Evolutionary conservation across 1,140 invertebrate genomes (phyloP).

Genomic region (Drosophila funebris): DNA sequence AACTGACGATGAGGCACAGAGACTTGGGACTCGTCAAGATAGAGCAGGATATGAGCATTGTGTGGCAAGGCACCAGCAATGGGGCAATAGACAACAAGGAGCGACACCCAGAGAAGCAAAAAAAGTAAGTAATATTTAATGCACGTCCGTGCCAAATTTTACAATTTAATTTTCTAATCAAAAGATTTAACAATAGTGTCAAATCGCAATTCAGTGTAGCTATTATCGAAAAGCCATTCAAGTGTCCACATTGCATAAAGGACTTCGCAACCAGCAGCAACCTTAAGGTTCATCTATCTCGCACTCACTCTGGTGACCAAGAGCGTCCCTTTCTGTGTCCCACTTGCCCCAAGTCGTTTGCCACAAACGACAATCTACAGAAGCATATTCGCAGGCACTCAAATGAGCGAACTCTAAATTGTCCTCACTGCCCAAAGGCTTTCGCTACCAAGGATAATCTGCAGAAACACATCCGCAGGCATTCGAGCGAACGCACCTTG

Average conservation of each 20-base stretch:
- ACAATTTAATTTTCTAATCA: background rate
- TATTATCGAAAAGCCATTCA: slow-evolving; percentile 26
- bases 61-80: slow-evolving; percentile 16
- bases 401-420: slow-evolving; percentile 24
- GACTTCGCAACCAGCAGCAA: slow-evolving; percentile 40
- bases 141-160: background rate
- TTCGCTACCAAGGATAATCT: slow-evolving; percentile 45
- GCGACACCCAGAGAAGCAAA: slow-evolving; percentile 8
- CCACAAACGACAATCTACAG: slow-evolving; percentile 38
- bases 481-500: slow-evolving; percentile 31
- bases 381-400: slow-evolving; percentile 41
- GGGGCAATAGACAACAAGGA: slow-evolving; percentile 7
- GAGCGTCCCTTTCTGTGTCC: slow-evolving; percentile 38
- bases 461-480: slow-evolving; percentile 37
- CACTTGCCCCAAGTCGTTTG: slow-evolving; percentile 35
- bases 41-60: slow-evolving; percentile 39
- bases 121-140: slow-evolving; percentile 20
- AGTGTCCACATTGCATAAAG: slow-evolving; percentile 32
- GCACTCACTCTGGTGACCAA: slow-evolving; percentile 31
- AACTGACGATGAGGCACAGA: slow-evolving; percentile 31
- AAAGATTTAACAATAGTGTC: slow-evolving; percentile 3
- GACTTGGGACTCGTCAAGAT: slow-evolving; percentile 37
- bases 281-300: slow-evolving; percentile 33
- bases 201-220: slow-evolving; percentile 1
- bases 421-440: slow-evolving; percentile 39